Percentiles rank a stretch among this genome's conserved stretches.
Conservation (phyloP, 2,797 vertebrate species). For the Xenops minutus region DNA sequence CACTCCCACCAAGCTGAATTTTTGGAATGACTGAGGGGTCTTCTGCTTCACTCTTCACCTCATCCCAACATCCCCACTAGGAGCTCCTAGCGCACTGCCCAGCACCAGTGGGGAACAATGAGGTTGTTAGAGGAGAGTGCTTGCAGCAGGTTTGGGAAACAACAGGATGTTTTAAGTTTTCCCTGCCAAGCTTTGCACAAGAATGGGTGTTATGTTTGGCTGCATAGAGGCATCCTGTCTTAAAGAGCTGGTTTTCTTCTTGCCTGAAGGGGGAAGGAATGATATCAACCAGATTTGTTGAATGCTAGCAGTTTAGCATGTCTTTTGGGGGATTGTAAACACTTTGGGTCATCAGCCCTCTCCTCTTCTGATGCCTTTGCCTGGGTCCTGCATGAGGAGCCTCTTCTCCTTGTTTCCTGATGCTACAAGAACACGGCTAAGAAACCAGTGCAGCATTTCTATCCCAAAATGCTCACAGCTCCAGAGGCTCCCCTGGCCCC, state of each 20-base stretch:
- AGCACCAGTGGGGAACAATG: rapidly evolving
- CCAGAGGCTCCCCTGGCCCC: background rate
- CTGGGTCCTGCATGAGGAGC: background rate
- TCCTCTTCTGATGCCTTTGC: background rate
- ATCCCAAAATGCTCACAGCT: background rate
- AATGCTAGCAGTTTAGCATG: background rate
- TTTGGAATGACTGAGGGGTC: background rate
- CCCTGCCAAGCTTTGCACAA: constrained; percentile 17
- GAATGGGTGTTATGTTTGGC: constrained; percentile 50
- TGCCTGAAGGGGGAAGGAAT: constrained; percentile 15
- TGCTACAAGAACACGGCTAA: background rate
- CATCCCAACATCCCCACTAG: background rate
- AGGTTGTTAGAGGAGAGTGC: rapidly evolving
- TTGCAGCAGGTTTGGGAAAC: background rate
- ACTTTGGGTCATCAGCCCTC: background rate
- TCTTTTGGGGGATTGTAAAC: background rate
- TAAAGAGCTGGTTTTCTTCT: constrained; percentile 46
- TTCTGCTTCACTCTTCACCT: background rate
- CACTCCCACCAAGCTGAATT: background rate
- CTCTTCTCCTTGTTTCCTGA: background rate
- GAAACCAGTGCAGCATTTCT: background rate
- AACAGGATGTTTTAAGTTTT: constrained; percentile 53
- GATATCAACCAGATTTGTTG: constrained; percentile 54
- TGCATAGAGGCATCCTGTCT: background rate
- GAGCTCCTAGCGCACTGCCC: background rate